These are phyloP conservation scores for Rhabdophis nuchalis DNA, from an alignment of 2,797 vertebrate species.

Conservation along the genomic window DNA sequence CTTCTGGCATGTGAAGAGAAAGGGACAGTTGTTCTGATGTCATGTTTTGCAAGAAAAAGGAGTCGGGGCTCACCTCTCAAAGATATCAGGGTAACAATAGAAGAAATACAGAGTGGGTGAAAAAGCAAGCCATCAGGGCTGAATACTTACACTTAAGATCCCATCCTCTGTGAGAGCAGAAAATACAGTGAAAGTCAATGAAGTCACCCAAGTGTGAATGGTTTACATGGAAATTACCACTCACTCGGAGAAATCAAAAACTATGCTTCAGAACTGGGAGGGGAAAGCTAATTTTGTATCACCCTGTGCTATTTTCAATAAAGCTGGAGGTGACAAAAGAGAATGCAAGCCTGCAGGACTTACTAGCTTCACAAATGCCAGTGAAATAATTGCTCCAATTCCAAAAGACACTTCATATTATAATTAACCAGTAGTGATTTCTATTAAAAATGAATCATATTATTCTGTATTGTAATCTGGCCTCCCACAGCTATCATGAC, in stretches of 20 bases:
- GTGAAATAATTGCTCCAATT: conserved; percentile 57
- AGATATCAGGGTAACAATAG: conserved; percentile 7
- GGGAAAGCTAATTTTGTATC: conserved; percentile 22
- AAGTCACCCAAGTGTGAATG: neutral
- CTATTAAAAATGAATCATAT: conserved; percentile 55
- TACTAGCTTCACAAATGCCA: conserved; percentile 10
- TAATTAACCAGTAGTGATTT: conserved; percentile 54
- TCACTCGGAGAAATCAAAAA: neutral
- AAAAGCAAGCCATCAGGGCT: neutral
- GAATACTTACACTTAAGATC: neutral
- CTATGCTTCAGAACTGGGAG: neutral
- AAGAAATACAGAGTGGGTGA: neutral
- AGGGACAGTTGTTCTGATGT: neutral
- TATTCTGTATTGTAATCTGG: conserved; percentile 47
- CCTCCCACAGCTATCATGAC: conserved; percentile 51
- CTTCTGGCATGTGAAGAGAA: neutral
- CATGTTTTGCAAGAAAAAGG: neutral
- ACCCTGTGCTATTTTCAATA: neutral
- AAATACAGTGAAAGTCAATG: neutral
- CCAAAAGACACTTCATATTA: conserved; percentile 53
- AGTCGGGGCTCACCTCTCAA: neutral
- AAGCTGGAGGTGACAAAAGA: neutral
- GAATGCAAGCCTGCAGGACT: neutral
- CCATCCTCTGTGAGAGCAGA: neutral
- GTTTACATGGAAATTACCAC: neutral